Evolutionary conservation across 2,888 invertebrate genomes (phyloP), one percentile per base, ranked within the genome.

Genomic region (Gryllus longicercus): DNA sequence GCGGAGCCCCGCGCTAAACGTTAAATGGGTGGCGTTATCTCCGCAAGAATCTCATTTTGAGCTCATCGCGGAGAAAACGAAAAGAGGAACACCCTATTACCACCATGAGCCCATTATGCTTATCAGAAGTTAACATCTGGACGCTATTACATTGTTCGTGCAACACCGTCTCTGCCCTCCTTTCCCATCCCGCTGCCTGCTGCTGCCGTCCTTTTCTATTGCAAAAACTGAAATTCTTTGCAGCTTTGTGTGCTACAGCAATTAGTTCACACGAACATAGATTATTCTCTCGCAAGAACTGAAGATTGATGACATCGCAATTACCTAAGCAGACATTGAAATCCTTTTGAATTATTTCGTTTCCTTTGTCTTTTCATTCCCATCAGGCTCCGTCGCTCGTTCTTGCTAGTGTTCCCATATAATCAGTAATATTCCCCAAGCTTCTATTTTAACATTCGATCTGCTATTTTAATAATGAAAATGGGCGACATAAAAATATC

Each of bases 111-210:
- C 63, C 63, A 63, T 63, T 63, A 63, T 63, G 63, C 10, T 63
- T 63, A 63, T 63, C 63, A n/a, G 63, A 63, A 63, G 63, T 63
- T 63, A 63, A 63, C 63, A 63, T 63, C 63, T 63, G 63, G 11
- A 63, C 63, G 63, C 63, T 63, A n/a, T 63, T 18, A 63, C 63
- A 63, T 63, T 63, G 63, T 63, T 63, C 63, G 63, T 63, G 63
- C 14, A 63, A n/a, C n/a, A 63, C 63, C 38, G 5, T 38, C 38
- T 38, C 38, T 38, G 38, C 8, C 38, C 38, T 38, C 38, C 5
- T 38, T 5, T 38, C 38, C 38, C 38, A 38, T 38, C 8, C 5
- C 5, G 38, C 38, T 3, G 38, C 38, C 5, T 5, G 8, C 14
- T 18, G 51, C 51, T 51, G 16, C 51, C 11, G 10, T 63, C 14